Percentiles rank a stretch among this genome's conserved stretches.
These are phyloP conservation scores for Hybos culiciformis DNA, from an alignment of 2,888 invertebrate species.

Conservation along the genomic window DNA sequence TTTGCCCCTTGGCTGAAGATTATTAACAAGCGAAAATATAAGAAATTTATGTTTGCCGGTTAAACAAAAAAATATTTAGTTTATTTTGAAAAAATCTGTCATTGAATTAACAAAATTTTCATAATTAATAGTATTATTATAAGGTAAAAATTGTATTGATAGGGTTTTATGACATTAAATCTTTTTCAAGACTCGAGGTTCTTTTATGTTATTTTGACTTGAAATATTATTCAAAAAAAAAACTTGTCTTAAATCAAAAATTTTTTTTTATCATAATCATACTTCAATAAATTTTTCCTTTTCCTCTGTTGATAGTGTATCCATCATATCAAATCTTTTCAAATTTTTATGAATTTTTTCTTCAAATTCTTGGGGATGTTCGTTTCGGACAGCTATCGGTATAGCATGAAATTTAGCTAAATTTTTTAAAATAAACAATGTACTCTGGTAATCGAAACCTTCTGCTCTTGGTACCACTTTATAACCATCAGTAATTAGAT, in stretches of 20 bases:
- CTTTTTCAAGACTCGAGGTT: no score
- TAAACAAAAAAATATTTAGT: no score
- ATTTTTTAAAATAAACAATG: conserved; percentile 36
- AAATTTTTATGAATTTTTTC: conserved; percentile 33
- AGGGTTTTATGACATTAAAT: no score
- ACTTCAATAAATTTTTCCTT: conserved; percentile 8
- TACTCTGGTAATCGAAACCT: conserved; percentile 40
- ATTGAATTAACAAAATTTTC: no score
- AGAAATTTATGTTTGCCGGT: no score
- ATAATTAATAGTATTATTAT: no score
- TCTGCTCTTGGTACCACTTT: conserved; percentile 37
- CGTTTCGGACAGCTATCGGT: conserved; percentile 40
- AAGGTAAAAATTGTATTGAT: no score
- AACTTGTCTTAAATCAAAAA: background rate
- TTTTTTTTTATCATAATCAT: background rate
- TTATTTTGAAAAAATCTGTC: no score
- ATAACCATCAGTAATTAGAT: conserved; percentile 40
- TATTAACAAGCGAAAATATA: no score
- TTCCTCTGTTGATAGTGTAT: conserved; percentile 7
- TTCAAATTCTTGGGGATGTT: conserved; percentile 36
- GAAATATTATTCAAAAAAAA: conserved; percentile 12
- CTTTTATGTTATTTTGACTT: conserved; percentile 16
- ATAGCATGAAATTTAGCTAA: conserved; percentile 45
- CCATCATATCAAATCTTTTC: conserved; percentile 21
- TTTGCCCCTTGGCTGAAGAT: no score